Conservation (phyloP, 2,888 invertebrate species). For the Tigriopus californicus region DNA sequence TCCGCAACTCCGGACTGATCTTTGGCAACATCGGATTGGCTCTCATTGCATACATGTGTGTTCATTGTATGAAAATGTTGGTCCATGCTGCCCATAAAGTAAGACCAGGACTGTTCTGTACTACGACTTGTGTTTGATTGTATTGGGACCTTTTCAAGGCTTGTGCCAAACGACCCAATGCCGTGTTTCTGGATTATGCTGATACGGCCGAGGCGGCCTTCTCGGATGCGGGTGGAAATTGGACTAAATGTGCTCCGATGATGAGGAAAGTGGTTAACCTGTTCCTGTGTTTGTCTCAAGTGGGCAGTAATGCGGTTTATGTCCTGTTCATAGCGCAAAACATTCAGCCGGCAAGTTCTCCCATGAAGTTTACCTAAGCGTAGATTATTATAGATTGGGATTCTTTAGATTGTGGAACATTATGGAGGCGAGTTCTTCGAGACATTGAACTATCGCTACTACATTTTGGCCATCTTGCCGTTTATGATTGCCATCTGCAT, state of each 20-base stretch:
- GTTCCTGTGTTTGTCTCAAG: conserved; percentile 10
- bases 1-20: conserved; percentile 1
- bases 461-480: not conserved
- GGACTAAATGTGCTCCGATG: not conserved
- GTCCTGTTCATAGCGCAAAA: conserved; percentile 9
- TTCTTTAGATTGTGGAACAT: not conserved
- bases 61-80: not conserved
- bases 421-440: not conserved
- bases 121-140: no score
- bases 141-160: not conserved
- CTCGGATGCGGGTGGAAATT: conserved; percentile 1
- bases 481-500: not conserved
- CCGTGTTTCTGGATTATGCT: conserved; percentile 2
- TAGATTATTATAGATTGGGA: not conserved
- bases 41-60: not conserved
- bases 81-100: not conserved
- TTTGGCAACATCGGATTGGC: conserved; percentile 1
- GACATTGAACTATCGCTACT: not conserved
- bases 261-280: not conserved
- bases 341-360: conserved; percentile 2
- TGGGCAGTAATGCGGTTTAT: conserved; percentile 10
- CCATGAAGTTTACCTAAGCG: not conserved
- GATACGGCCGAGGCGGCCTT: conserved; percentile 6
- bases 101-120: no score
- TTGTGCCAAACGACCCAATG: not conserved